These are phyloP conservation scores for Pyrocoelia pectoralis DNA, from an alignment of 2,888 invertebrate genomes.

Conservation along the genomic window DNA sequence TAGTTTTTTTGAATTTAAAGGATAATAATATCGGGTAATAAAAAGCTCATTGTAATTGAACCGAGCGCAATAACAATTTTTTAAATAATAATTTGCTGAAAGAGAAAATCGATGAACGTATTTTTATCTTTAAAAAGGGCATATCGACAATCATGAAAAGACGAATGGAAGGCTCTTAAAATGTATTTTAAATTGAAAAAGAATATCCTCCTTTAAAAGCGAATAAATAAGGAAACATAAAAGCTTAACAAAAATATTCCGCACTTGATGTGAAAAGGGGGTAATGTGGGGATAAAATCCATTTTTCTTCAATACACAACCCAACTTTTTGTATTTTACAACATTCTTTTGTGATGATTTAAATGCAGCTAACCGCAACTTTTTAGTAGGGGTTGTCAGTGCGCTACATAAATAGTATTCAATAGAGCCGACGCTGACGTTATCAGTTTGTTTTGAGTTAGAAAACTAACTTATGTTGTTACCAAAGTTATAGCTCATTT, in stretches of 20 bases:
- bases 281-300: not conserved
- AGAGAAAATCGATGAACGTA: not conserved
- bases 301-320: not conserved
- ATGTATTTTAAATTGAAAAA: not conserved
- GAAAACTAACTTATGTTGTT: no score
- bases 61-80: no score
- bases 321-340: no score
- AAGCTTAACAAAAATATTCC: not conserved
- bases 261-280: not conserved
- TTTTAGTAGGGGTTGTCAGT: not conserved
- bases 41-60: no score
- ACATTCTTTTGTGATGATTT: not conserved
- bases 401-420: not conserved
- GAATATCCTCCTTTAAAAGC: not conserved
- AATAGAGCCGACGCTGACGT: not conserved
- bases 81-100: not conserved
- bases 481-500: no score
- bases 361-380: not conserved
- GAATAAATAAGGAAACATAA: not conserved
- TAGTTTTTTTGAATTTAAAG: not conserved
- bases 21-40: no score
- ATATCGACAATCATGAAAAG: not conserved
- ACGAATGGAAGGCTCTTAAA: not conserved
- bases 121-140: not conserved
- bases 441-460: not conserved